Conservation (phyloP, 2,113 vertebrate species). For the Hippolais icterina region DNA sequence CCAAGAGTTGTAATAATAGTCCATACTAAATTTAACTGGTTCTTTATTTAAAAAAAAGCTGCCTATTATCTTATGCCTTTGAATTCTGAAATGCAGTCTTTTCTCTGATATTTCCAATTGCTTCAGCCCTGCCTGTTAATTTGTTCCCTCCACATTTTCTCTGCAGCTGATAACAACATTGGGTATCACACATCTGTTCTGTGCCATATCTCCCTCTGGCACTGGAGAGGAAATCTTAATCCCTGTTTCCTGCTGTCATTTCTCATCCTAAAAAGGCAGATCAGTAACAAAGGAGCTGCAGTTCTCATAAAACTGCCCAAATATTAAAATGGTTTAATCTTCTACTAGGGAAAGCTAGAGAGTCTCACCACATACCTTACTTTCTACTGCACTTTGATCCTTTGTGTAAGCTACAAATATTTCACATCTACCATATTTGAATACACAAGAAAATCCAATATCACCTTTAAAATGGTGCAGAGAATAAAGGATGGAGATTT, state of each 20-base stretch:
- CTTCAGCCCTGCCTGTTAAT: neutral
- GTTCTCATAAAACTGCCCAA: neutral
- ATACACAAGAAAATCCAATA: neutral
- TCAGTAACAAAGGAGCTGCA: conserved; percentile 11
- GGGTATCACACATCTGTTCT: neutral
- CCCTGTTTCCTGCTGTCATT: neutral
- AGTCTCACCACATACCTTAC: neutral
- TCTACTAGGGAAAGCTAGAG: neutral
- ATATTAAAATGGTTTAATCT: conserved; percentile 27
- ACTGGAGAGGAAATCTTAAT: neutral
- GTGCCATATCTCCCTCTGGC: neutral
- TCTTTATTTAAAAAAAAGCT: neutral
- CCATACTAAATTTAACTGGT: neutral
- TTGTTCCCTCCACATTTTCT: neutral
- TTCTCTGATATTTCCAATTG: neutral
- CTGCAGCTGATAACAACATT: neutral
- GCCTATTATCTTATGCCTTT: neutral
- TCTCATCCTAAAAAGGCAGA: neutral
- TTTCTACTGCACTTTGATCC: conserved; percentile 26
- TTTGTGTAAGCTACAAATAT: neutral
- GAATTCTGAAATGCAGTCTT: neutral
- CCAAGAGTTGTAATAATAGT: neutral
- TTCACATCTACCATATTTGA: neutral
- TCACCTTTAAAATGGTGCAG: neutral
- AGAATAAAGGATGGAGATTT: neutral